phyloP scores from a whole-genome alignment of 2,888 invertebrate species.

The Siphonodentalium dalli region DNA sequence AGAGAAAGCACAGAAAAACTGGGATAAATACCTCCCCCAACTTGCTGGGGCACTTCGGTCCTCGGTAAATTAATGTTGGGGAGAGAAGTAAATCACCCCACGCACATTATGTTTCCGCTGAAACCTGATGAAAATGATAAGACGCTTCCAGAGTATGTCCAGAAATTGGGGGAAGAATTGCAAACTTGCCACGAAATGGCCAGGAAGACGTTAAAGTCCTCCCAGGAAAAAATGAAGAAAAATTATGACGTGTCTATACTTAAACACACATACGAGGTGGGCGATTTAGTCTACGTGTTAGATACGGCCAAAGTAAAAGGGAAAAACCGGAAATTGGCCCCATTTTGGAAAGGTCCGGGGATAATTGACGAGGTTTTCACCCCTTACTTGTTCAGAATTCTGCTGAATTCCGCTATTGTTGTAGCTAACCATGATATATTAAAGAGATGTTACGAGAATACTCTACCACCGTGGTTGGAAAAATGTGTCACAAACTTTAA shows the following conservation, averaged over 20 bases:
- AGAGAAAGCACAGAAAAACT: constrained; percentile 5
- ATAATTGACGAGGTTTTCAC: no score
- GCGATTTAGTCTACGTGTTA: constrained; percentile 4
- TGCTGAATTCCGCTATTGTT: no score
- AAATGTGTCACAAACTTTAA: no score
- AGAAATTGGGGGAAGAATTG: background rate
- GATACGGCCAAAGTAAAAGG: constrained; percentile 4
- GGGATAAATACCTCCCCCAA: constrained; percentile 10
- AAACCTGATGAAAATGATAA: no score
- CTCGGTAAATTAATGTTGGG: constrained; percentile 9
- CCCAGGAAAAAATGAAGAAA: constrained; percentile 1
- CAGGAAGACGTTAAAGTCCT: constrained; percentile 2
- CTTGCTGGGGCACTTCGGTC: constrained; percentile 13
- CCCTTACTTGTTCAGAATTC: no score
- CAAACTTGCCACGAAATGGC: constrained; percentile 8
- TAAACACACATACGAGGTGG: constrained; percentile 1
- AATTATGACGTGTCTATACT: constrained; percentile 11
- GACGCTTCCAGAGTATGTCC: no score
- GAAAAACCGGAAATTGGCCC: background rate
- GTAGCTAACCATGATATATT: no score
- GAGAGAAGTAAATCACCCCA: constrained; percentile 8
- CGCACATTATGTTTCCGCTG: no score
- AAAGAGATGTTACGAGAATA: no score
- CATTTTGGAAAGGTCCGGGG: constrained; percentile 4
- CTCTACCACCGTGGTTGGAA: no score